Evolutionary conservation across 2,113 vertebrate species (phyloP), one percentile per base, ranked within the genome.

Genomic region (Ramphastos sulfuratus): DNA sequence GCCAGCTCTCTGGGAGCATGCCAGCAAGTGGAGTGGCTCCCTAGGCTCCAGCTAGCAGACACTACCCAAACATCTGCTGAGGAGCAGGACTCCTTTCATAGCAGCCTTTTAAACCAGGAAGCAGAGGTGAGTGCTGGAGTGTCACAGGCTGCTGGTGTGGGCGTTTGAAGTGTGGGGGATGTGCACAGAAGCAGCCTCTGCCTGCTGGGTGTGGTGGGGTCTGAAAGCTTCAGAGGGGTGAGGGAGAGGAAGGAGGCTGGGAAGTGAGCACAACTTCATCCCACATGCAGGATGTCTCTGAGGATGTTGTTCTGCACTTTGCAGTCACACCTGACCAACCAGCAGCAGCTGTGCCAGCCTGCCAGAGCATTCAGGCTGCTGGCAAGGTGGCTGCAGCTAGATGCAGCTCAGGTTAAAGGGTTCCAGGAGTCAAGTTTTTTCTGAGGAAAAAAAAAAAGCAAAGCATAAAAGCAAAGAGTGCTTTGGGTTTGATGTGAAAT

Each of bases 141-240:
- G 59, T 16, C 30, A 31, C 0, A 0, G 56, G 1, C 33, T 35
- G 21, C 24, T n/a, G 4, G 1, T 0, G 1, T 3, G 30, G 69
- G 28, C 4, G 7, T 69, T 58, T 2, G 1, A 10, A 11, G 15
- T 31, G 27, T 0, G 3, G 0, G 3, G 30, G 60, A 25, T 77
- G 52, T 4, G 18, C 1, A 0, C 42, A 10, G 61, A 56, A 55
- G 54, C 44, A 33, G 56, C 46, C 24, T 66, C 60, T 1, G 5
- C 9, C 30, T 35, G 50, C 67, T 65, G 85, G 19, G 7, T 67
- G 67, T 0, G 0, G 27, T 4, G 10, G 23, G 14, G 42, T 30
- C 7, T 37, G 28, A 5, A 73, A 69, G 33, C 48, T 67, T 72
- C 16, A 18, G 50, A 65, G 50, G 23, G 58, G n/a, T 72, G 55